Evolutionary conservation across 2,797 vertebrate genomes (phyloP), one percentile per base, ranked within the genome.

Genomic region (Hapalemur alaotrensis): DNA sequence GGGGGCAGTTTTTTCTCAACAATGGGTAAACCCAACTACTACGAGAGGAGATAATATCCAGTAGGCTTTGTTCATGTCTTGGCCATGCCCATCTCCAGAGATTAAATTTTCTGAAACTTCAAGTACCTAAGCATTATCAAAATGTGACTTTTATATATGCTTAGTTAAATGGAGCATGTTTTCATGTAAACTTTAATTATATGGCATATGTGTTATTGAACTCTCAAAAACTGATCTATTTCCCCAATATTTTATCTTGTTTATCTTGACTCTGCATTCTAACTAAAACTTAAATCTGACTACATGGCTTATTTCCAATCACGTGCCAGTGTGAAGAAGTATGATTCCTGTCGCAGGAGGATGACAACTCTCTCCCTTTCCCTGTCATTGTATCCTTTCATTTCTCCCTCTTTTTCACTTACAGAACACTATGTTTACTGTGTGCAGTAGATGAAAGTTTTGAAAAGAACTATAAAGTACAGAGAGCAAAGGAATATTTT

Each of bases 341-440:
- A 0, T 2, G 5, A 20, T 17, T 22, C 9, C 0, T 0, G 1
- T 13, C 15, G 0, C 0, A 18, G 12, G 14, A 17, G 57, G 30
- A 0, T 15, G 11, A 5, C 2, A 11, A 11, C 4, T 11, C 6
- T 38, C 30, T 78, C 23, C 28, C 15, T 38, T 22, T 69, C 63
- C 2, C 12, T 10, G 32, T 30, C 2, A 0, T 43, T 15, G 23
- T 0, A 2, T 22, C 4, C 28, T 57, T 15, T 35, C 43, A n/a
- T 83, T 80, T 95, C 5, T 72, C 79, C 6, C 3, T 20, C 91
- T 85, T 9, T 59, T 82, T 95, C 32, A 57, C 78, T 88, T 67
- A 2, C 2, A 43, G 79, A 50, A 25, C 13, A 32, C 38, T 9
- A 9, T 20, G 52, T 69, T 73, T 57, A 48, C 52, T 9, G 0